Conservation (phyloP, 2,797 vertebrate genomes). For the Syngnathus rostellatus region DNA sequence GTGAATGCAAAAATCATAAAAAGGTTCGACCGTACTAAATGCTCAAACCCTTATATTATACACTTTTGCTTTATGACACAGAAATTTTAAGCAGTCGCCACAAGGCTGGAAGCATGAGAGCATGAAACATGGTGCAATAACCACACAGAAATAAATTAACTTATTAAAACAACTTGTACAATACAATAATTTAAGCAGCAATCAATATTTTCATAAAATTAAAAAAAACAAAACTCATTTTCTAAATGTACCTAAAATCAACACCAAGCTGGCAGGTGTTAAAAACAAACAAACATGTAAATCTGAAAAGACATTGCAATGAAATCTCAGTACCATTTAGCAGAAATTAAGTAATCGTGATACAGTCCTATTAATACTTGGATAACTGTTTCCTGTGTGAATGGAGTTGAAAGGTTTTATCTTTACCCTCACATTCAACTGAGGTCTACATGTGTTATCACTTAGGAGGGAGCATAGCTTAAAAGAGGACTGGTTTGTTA, state of each 20-base stretch:
- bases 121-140: background rate
- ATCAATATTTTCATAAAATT: conserved; percentile 15
- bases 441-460: conserved; percentile 22
- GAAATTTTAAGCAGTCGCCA: background rate
- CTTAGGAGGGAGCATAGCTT: conserved; percentile 15
- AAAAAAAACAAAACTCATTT: conserved; percentile 1
- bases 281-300: background rate
- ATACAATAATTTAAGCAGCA: conserved; percentile 22
- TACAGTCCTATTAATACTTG: background rate
- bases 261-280: background rate
- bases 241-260: conserved; percentile 8
- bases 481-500: conserved; percentile 36
- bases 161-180: background rate
- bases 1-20: conserved; percentile 25
- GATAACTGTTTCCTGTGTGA: background rate
- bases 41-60: background rate
- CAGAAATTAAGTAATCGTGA: background rate
- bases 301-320: conserved; percentile 17
- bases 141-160: background rate
- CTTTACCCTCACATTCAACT: conserved; percentile 35
- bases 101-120: background rate
- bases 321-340: conserved; percentile 24
- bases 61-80: background rate
- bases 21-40: background rate
- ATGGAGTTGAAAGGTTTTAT: background rate